A percentile compares a stretch with the other conserved stretches of the same genome.
These are phyloP conservation scores for Cladopsammia gracilis DNA, from an alignment of 64 coral and sea anemone species.

Conservation along the genomic window DNA sequence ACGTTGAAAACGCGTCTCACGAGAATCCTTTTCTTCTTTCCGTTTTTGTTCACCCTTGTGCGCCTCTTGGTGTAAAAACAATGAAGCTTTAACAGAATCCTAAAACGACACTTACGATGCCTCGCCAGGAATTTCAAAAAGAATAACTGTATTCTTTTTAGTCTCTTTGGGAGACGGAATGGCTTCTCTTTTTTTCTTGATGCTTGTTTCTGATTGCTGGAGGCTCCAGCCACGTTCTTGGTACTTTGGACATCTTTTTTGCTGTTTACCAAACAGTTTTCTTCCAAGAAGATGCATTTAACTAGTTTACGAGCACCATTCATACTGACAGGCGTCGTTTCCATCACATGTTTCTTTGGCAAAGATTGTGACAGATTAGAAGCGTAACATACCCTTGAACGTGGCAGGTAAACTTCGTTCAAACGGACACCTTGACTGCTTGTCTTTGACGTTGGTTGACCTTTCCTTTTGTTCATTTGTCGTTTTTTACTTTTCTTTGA, in stretches of 20 bases:
- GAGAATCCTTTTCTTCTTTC: neutral
- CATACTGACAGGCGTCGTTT: conserved; percentile 47
- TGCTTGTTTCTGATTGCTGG: neutral
- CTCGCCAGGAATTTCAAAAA: conserved; percentile 52
- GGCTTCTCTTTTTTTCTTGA: neutral
- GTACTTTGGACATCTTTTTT: neutral
- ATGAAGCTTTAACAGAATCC: conserved; percentile 47
- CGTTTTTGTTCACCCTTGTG: neutral
- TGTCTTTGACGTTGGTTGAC: neutral
- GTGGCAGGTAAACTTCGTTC: neutral
- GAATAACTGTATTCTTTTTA: conserved; percentile 20
- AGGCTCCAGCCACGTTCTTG: neutral
- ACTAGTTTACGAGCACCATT: conserved; percentile 52
- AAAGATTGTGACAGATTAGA: conserved; percentile 53
- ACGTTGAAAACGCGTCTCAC: neutral
- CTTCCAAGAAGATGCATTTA: conserved; percentile 62
- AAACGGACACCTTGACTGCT: neutral
- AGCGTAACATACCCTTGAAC: conserved; percentile 54
- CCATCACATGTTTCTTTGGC: conserved; percentile 69
- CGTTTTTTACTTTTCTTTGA: neutral
- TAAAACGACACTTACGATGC: conserved; percentile 69
- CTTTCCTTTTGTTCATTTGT: conserved; percentile 14
- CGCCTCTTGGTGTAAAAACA: conserved; percentile 32
- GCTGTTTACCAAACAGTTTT: neutral
- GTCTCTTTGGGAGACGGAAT: conserved; percentile 55